These are phyloP conservation scores for Episyrphus balteatus DNA, from an alignment of 1,140 invertebrate species.

Conservation along the genomic window DNA sequence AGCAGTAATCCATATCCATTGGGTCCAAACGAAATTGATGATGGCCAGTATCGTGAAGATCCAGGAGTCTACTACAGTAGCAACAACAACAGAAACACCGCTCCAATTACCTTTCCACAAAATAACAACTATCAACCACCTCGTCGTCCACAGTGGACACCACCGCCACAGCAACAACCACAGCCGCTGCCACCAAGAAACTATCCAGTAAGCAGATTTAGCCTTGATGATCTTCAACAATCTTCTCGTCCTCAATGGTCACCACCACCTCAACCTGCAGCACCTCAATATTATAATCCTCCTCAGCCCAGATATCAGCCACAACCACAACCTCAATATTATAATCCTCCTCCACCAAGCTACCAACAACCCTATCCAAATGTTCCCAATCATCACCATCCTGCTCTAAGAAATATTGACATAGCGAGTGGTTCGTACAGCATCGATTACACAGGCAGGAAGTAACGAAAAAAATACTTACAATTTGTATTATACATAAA, in stretches of 20 bases:
- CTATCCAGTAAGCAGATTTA: constrained; percentile 50
- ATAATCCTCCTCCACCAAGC: constrained; percentile 6
- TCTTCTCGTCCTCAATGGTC: neutral
- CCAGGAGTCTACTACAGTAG: constrained; percentile 61
- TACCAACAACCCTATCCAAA: constrained; percentile 10
- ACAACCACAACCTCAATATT: constrained; percentile 2
- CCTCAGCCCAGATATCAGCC: constrained; percentile 2
- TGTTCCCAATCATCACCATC: constrained; percentile 21
- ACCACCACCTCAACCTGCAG: constrained; percentile 1
- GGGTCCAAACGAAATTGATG: constrained; percentile 57
- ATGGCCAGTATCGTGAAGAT: constrained; percentile 72
- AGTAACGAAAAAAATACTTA: constrained; percentile 11
- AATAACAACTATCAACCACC: constrained; percentile 35
- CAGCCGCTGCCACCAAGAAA: constrained; percentile 22
- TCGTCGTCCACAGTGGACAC: constrained; percentile 19
- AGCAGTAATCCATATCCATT: constrained; percentile 42
- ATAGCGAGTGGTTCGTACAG: constrained; percentile 33
- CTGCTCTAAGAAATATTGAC: constrained; percentile 26
- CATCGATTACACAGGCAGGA: constrained; percentile 33
- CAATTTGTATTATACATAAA: no score
- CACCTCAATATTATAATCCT: constrained; percentile 1
- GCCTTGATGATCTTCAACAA: no score
- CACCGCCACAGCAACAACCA: constrained; percentile 24
- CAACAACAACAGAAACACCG: constrained; percentile 21
- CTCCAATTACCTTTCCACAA: constrained; percentile 19